A percentile compares a stretch with the other conserved stretches of the same genome.
Conservation (phyloP, 2,113 vertebrate genomes). For the Alouatta palliata region DNA sequence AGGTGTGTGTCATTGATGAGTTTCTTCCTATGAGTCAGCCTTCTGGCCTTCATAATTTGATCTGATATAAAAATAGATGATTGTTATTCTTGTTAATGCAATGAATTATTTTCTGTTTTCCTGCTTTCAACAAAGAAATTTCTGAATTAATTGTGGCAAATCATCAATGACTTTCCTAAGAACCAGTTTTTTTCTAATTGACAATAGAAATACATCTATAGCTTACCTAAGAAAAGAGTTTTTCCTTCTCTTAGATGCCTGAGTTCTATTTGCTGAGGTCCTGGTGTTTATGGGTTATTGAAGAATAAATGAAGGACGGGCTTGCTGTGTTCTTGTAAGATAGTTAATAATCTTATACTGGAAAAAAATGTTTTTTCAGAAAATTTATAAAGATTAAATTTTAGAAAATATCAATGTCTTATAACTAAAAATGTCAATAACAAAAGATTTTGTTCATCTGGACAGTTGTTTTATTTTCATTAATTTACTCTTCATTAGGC, state of each 20-base stretch:
- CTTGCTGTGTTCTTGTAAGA: background rate
- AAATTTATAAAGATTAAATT: background rate
- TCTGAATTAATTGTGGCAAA: background rate
- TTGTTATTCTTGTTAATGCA: background rate
- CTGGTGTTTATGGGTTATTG: background rate
- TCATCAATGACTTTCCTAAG: background rate
- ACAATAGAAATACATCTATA: background rate
- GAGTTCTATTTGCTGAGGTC: background rate
- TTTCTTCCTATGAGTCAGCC: background rate
- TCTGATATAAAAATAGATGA: background rate
- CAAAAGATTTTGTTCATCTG: background rate
- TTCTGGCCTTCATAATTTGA: background rate
- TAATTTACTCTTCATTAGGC: background rate
- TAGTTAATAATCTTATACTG: background rate
- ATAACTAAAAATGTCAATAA: background rate
- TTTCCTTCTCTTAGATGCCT: background rate
- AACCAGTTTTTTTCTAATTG: background rate
- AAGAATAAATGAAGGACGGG: background rate
- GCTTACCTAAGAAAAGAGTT: background rate
- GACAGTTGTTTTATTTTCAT: background rate
- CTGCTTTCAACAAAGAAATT: background rate
- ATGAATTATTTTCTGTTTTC: background rate
- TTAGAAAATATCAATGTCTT: background rate
- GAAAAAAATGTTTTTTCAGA: background rate
- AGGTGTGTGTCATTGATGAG: background rate